Conservation (phyloP, 2,888 invertebrate species). For the Marronus borbonicus region DNA sequence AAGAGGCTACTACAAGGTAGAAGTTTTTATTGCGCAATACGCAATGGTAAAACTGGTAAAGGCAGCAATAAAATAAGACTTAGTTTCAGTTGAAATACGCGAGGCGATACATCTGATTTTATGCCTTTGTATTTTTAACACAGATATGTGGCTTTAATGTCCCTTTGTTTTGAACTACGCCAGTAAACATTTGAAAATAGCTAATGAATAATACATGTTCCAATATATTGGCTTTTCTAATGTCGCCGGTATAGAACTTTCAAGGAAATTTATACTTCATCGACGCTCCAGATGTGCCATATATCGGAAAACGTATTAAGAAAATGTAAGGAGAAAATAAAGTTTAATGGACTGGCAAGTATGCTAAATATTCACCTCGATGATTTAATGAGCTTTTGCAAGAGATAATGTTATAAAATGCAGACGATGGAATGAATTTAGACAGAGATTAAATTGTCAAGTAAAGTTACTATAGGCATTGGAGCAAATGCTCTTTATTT, state of each 20-base stretch:
- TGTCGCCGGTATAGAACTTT: conserved; percentile 11
- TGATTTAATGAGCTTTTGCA: conserved; percentile 11
- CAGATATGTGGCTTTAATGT: conserved; percentile 4
- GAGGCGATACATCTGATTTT: conserved; percentile 14
- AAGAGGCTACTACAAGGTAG: too few species aligned
- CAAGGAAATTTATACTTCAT: conserved; percentile 20
- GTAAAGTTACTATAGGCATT: too few species aligned
- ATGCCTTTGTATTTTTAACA: conserved; percentile 8
- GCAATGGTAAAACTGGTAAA: too few species aligned
- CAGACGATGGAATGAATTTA: not conserved
- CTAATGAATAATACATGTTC: conserved; percentile 22
- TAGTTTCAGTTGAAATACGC: conserved; percentile 4
- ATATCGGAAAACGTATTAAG: conserved; percentile 7
- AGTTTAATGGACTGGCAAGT: conserved; percentile 10
- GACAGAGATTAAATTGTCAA: too few species aligned
- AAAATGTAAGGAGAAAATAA: conserved; percentile 15
- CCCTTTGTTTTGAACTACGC: not conserved
- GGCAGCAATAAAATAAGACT: too few species aligned
- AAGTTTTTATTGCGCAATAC: not conserved
- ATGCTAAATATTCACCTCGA: not conserved
- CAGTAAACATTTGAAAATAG: conserved; percentile 5
- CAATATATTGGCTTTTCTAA: conserved; percentile 11
- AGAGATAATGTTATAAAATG: conserved; percentile 6
- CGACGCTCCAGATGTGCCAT: conserved; percentile 2
- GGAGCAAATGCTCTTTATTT: too few species aligned